Evolutionary conservation across 2,797 vertebrate genomes (phyloP).

Genomic region (Hapalemur alaotrensis): DNA sequence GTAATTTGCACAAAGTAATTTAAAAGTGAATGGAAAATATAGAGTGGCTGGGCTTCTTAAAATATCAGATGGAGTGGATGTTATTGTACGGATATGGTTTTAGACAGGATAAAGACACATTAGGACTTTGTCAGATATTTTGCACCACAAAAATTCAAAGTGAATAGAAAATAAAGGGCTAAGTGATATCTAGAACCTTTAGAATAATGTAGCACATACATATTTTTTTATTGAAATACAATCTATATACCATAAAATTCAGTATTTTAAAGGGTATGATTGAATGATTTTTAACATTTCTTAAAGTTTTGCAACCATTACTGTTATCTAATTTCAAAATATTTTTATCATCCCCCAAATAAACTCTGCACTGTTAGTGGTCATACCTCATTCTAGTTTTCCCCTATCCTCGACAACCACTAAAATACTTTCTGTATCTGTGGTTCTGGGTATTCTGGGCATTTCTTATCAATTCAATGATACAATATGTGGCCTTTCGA

Average conservation of each 20-base stretch:
- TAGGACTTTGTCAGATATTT: neutral
- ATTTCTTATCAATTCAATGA: neutral
- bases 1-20: conserved; percentile 92
- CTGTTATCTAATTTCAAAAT: neutral
- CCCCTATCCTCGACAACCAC: neutral
- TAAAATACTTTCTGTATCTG: neutral
- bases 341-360: neutral
- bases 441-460: neutral
- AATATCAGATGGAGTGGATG: conserved; percentile 63
- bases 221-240: neutral
- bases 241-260: neutral
- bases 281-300: neutral
- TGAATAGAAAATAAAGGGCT: neutral
- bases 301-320: neutral
- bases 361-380: neutral
- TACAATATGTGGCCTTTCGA: neutral
- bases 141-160: neutral
- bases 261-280: neutral
- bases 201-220: neutral
- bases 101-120: neutral
- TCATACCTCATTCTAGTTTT: neutral
- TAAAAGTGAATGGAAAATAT: conserved; percentile 80
- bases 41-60: conserved; percentile 62
- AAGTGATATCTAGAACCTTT: neutral
- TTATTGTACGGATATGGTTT: neutral